phyloP scores from a whole-genome alignment of 2,888 invertebrate species.

The Dermolepida albohirtum region DNA sequence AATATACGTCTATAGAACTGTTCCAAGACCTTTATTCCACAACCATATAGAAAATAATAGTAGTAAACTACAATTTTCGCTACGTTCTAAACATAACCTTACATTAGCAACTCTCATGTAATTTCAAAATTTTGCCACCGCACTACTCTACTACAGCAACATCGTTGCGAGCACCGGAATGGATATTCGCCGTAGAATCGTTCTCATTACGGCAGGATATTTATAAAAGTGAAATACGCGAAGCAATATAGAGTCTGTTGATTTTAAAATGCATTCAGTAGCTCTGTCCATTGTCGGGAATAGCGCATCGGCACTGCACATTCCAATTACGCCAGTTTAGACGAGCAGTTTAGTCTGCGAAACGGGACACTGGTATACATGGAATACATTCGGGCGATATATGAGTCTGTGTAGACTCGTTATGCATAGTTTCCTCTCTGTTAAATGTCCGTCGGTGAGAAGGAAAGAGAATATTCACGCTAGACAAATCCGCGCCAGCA shows the following conservation, averaged over 20 bases:
- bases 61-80: slow-evolving; percentile 33
- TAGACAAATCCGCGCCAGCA: slow-evolving; percentile 9
- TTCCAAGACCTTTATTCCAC: slow-evolving; percentile 15
- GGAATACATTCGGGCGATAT: slow-evolving; percentile 17
- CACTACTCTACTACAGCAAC: slow-evolving; percentile 6
- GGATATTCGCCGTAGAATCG: slow-evolving; percentile 32
- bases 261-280: slow-evolving; percentile 56
- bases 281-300: slow-evolving; percentile 55
- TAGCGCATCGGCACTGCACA: slow-evolving; percentile 56
- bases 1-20: slow-evolving; percentile 3
- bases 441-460: neutral
- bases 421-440: slow-evolving; percentile 15
- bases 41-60: slow-evolving; percentile 23
- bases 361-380: slow-evolving; percentile 49
- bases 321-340: slow-evolving; percentile 60
- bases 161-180: slow-evolving; percentile 19
- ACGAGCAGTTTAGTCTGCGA: slow-evolving; percentile 57
- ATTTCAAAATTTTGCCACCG: slow-evolving; percentile 18
- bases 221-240: slow-evolving; percentile 49
- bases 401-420: slow-evolving; percentile 3
- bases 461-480: neutral
- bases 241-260: slow-evolving; percentile 54
- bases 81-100: slow-evolving; percentile 30
- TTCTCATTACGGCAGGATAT: slow-evolving; percentile 36
- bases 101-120: slow-evolving; percentile 18